Conservation (phyloP, 64 coral and sea anemone species). For the Montipora efflorescens region DNA sequence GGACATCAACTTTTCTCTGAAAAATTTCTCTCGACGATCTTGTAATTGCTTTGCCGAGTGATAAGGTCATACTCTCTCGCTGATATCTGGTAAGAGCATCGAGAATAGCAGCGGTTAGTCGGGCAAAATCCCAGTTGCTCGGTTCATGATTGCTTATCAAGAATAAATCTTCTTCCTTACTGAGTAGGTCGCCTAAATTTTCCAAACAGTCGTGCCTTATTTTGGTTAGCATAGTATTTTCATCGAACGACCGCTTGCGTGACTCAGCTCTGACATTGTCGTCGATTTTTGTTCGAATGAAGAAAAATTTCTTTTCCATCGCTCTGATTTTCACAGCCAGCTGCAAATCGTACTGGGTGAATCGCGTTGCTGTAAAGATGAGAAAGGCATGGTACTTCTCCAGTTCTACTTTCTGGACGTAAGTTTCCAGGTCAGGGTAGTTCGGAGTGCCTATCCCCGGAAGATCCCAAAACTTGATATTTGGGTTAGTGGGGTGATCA, state of each 20-base stretch:
- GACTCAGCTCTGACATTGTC: constrained; percentile 5
- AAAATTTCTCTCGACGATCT: constrained; percentile 10
- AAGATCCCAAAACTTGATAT: constrained; percentile 67
- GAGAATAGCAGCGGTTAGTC: constrained; percentile 30
- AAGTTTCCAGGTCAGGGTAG: constrained; percentile 23
- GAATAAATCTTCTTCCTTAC: constrained; percentile 10
- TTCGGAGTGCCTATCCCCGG: constrained; percentile 43
- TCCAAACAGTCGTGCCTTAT: constrained; percentile 7
- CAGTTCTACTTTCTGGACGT: not conserved
- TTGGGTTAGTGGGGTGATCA: constrained; percentile 40
- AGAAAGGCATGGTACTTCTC: constrained; percentile 41
- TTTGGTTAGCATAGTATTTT: constrained; percentile 5
- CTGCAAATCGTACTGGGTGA: constrained; percentile 7
- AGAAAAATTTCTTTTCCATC: constrained; percentile 38
- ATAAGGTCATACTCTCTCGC: constrained; percentile 10
- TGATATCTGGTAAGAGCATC: constrained; percentile 10
- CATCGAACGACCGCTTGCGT: constrained; percentile 49
- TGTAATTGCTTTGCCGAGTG: constrained; percentile 3
- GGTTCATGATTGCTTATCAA: constrained; percentile 63
- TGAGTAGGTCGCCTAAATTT: constrained; percentile 15
- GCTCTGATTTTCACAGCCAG: constrained; percentile 25
- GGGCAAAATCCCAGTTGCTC: constrained; percentile 27
- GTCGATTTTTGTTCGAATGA: constrained; percentile 69
- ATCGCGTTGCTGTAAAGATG: constrained; percentile 23
- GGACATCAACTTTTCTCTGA: constrained; percentile 38